Evolutionary conservation across 1,140 invertebrate species (phyloP).

Genomic region (Lordiphosa collinella): DNA sequence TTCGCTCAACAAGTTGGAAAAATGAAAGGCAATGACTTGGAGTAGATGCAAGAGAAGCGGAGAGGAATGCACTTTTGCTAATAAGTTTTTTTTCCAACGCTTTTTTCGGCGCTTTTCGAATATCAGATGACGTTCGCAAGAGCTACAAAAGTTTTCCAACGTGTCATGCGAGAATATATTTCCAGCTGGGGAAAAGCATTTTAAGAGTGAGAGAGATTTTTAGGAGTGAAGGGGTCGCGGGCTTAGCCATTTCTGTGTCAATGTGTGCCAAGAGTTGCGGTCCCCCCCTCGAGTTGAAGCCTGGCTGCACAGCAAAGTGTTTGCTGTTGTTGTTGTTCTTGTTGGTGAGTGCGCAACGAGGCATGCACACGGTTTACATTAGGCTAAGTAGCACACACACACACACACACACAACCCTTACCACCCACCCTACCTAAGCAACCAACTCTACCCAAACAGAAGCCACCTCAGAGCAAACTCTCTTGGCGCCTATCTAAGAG

Average conservation of each 20-base stretch:
- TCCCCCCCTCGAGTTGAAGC: constrained; percentile 35
- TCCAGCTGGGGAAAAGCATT: no score
- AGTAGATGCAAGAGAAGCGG: background rate
- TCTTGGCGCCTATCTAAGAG: constrained; percentile 49
- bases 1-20: constrained; percentile 68
- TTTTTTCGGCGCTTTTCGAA: constrained; percentile 37
- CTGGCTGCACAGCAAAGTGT: constrained; percentile 62
- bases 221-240: background rate
- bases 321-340: constrained; percentile 44
- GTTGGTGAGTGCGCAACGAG: constrained; percentile 53
- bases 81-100: constrained; percentile 41
- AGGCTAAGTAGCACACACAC: constrained; percentile 66
- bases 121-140: constrained; percentile 34
- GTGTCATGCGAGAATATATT: no score
- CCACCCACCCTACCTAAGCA: constrained; percentile 3
- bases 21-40: constrained; percentile 26
- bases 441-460: constrained; percentile 13
- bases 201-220: no score
- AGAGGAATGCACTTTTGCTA: constrained; percentile 60
- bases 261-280: constrained; percentile 54
- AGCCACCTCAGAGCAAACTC: constrained; percentile 27
- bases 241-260: constrained; percentile 57
- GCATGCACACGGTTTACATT: constrained; percentile 70
- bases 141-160: constrained; percentile 18
- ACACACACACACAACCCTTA: constrained; percentile 1